phyloP scores from a whole-genome alignment of 2,113 vertebrate species.

The Carassius gibelio region DNA sequence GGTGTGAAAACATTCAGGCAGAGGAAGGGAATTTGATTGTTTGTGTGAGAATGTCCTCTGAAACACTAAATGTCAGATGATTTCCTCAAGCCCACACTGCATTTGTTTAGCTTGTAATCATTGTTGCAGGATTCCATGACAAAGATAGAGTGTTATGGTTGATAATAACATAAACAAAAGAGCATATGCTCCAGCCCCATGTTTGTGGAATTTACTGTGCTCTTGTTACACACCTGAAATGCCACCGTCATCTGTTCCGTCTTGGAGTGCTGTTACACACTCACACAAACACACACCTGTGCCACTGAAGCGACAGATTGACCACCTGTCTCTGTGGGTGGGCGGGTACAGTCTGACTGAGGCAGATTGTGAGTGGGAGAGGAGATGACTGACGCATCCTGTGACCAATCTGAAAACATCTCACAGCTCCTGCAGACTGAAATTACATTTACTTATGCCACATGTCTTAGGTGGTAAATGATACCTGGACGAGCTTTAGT shows the following conservation, averaged over 20 bases:
- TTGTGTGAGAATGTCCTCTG: conserved; percentile 17
- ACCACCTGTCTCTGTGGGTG: conserved; percentile 50
- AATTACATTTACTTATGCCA: not conserved
- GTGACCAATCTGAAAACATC: conserved; percentile 56
- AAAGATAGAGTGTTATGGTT: conserved; percentile 28
- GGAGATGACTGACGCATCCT: conserved; percentile 55
- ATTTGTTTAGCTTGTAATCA: not conserved
- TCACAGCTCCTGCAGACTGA: conserved; percentile 44
- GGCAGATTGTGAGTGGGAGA: conserved; percentile 59
- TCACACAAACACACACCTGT: conserved; percentile 49
- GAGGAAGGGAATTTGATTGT: not conserved
- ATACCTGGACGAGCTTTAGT: not conserved
- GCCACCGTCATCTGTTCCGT: conserved; percentile 28
- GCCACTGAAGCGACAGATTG: conserved; percentile 43
- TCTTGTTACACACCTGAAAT: conserved; percentile 45
- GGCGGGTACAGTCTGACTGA: conserved; percentile 44
- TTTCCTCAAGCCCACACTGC: not conserved
- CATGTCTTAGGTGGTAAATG: not conserved
- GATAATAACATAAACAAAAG: conserved; percentile 34
- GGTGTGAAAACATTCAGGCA: conserved; percentile 29
- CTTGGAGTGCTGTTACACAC: not conserved
- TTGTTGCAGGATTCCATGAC: not conserved
- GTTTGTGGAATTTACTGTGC: conserved; percentile 38
- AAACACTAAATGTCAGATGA: not conserved
- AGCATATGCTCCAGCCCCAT: conserved; percentile 24